Evolutionary conservation across 2,888 invertebrate genomes (phyloP).

Genomic region (Idaea aversata): DNA sequence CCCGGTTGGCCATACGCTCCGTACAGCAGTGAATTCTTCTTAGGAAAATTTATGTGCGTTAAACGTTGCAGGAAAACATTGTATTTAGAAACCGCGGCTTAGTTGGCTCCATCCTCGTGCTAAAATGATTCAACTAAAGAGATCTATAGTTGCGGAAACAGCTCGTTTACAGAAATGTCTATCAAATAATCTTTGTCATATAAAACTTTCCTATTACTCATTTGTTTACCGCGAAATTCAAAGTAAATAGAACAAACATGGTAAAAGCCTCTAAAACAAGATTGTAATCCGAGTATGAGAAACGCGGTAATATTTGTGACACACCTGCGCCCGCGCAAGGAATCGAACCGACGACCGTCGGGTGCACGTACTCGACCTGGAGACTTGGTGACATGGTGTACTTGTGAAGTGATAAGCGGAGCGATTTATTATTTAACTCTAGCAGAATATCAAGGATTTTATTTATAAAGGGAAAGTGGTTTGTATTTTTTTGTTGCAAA

Average conservation of each 20-base stretch:
- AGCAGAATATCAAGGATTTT: too few species aligned
- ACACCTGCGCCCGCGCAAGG: slow-evolving; percentile 25
- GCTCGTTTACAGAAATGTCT: not conserved
- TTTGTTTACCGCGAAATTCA: not conserved
- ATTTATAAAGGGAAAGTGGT: too few species aligned
- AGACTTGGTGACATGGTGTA: slow-evolving; percentile 38
- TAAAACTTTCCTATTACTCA: not conserved
- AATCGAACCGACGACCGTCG: slow-evolving; percentile 25
- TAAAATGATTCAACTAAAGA: too few species aligned
- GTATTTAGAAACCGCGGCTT: too few species aligned
- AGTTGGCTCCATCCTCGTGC: too few species aligned
- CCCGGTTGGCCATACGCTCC: too few species aligned
- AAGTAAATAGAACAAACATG: not conserved
- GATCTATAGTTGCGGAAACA: not conserved
- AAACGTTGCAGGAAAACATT: too few species aligned
- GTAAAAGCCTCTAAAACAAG: not conserved
- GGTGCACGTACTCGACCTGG: slow-evolving; percentile 60
- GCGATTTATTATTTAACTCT: slow-evolving; percentile 4
- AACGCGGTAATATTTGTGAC: slow-evolving; percentile 20
- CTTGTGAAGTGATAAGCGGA: not conserved
- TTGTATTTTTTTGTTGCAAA: too few species aligned
- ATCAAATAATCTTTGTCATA: not conserved
- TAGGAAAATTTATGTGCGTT: too few species aligned
- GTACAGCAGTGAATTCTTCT: too few species aligned
- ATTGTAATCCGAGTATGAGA: not conserved